phyloP scores from a whole-genome alignment of 2,113 vertebrate genomes.

The Gavia stellata region DNA sequence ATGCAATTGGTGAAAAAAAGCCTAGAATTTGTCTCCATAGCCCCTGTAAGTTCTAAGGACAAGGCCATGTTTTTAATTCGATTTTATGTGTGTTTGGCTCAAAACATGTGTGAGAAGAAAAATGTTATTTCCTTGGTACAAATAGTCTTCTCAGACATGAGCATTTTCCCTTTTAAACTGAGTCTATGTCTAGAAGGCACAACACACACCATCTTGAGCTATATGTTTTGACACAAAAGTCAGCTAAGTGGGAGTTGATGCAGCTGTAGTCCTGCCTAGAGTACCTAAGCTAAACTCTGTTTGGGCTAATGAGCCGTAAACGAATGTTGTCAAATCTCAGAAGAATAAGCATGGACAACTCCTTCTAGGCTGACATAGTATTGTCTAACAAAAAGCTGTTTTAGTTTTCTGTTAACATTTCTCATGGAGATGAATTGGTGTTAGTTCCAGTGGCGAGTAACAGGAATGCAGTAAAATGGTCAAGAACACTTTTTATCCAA shows the following conservation, averaged over 20 bases:
- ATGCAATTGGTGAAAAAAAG: not conserved
- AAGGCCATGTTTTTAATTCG: not conserved
- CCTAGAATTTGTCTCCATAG: not conserved
- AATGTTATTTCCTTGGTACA: not conserved
- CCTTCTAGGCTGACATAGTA: not conserved
- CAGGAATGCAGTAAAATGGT: not conserved
- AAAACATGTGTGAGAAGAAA: not conserved
- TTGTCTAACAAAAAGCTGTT: not conserved
- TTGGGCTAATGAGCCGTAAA: not conserved
- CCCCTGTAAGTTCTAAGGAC: not conserved
- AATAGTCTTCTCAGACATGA: not conserved
- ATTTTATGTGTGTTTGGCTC: not conserved
- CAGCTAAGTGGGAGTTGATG: not conserved
- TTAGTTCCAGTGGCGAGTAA: not conserved
- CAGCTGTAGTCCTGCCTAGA: not conserved
- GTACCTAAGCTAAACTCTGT: not conserved
- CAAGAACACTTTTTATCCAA: not conserved
- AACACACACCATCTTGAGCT: not conserved
- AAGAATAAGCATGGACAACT: not conserved
- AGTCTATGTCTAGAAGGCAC: not conserved
- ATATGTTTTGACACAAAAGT: not conserved
- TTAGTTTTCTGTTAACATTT: not conserved
- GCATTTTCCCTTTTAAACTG: not conserved
- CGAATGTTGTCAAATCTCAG: not conserved
- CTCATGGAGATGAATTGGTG: not conserved